Evolutionary conservation across 2,888 invertebrate species (phyloP), one percentile per base, ranked within the genome.

Genomic region (Caenorhabditis afra): DNA sequence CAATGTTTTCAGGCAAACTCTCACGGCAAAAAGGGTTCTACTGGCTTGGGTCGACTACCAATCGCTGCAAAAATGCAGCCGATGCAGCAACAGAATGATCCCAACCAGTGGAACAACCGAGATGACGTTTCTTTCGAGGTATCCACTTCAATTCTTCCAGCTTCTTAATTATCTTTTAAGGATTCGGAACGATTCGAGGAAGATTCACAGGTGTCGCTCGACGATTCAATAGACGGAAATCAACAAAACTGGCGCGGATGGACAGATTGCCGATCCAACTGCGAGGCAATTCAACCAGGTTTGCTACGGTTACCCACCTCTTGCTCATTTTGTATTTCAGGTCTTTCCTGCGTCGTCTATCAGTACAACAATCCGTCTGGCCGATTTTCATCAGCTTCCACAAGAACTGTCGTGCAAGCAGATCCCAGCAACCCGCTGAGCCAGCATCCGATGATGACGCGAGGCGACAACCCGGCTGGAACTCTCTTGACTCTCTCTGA

Each of bases 401-500:
- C 79, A 22, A 59, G 61, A 35, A 79, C 78, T 3, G 65, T 78
- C 7, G 76, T 77, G 2, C 65, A 57, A 7, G 52, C 45, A 16
- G 65, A 77, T 16, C 76, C 62, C 0, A 64, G 16, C n/a, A 70
- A 61, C 37, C 53, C 70, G 20, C 14, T 53, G 37, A 59, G 47
- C 39, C 70, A 77, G 22, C 59, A 58, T 61, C 64, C 58, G 14
- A 75, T 61, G 66, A 65, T 61, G 66, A 44, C 49, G 2, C 20
- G 71, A 18, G 61, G 58, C 5, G 71, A 71, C 29, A 53, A 59
- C 29, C 47, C 67, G 7, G 11, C 47, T 11, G 70, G 71, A 50
- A 47, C 35, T 35, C 29, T 78, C 1, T 57, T 67, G 0, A 71
- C 66, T 35, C 55, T 78, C 1, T 53, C 95, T 87, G 97, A 98